Conservation (phyloP, 2,888 invertebrate genomes). For the Pristionchus fissidentatus region DNA sequence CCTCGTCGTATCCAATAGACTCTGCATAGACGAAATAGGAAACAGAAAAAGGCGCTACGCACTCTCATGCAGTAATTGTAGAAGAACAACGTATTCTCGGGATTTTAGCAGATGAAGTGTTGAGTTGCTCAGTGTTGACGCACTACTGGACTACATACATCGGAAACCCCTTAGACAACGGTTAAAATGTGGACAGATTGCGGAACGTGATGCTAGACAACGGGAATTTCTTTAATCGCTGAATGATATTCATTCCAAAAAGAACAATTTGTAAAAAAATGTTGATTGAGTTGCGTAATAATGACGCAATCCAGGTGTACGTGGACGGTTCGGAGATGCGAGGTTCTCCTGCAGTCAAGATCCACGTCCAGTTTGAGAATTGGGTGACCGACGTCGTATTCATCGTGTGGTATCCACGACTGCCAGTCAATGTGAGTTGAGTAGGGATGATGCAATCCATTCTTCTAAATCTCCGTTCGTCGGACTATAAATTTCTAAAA, state of each 20-base stretch:
- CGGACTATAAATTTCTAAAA: too few relatives aligned
- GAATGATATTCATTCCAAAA: neutral
- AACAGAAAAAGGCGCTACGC: neutral
- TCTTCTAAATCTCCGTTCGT: too few relatives aligned
- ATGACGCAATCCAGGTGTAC: constrained; percentile 54
- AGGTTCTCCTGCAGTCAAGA: constrained; percentile 61
- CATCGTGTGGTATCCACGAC: constrained; percentile 72
- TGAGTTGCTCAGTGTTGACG: neutral
- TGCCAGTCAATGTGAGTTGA: constrained; percentile 63
- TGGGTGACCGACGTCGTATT: constrained; percentile 65
- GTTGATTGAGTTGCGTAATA: neutral
- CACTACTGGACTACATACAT: too few relatives aligned
- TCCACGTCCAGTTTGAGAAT: constrained; percentile 66
- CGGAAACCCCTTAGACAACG: neutral
- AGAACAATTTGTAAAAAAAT: neutral
- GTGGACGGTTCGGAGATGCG: constrained; percentile 71
- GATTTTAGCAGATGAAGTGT: too few relatives aligned
- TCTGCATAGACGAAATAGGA: neutral
- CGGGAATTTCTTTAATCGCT: too few relatives aligned
- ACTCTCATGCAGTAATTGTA: neutral
- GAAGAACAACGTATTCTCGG: neutral
- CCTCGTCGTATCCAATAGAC: constrained; percentile 5
- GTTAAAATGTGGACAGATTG: too few relatives aligned
- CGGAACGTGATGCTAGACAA: too few relatives aligned
- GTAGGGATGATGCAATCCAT: neutral